A percentile compares a stretch with the other conserved stretches of the same genome.
These are phyloP conservation scores for Ochropacha duplaris DNA, from an alignment of 2,888 invertebrate genomes.

Conservation along the genomic window DNA sequence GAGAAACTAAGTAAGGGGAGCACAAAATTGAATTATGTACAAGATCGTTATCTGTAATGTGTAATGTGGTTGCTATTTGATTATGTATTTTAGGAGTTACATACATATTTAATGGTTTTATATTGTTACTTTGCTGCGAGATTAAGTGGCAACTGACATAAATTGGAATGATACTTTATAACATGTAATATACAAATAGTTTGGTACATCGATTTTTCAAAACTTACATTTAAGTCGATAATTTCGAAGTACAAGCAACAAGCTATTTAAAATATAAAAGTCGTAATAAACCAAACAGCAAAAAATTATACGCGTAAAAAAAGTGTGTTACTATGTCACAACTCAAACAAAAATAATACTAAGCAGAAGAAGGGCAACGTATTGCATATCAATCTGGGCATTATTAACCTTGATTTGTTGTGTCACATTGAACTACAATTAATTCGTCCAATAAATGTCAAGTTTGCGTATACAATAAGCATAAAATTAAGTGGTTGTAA, in stretches of 20 bases:
- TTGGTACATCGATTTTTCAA: too few species aligned
- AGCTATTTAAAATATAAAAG: too few species aligned
- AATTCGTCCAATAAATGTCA: conserved; percentile 43
- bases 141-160: background rate
- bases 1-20: conserved; percentile 22
- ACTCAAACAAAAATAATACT: background rate
- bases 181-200: too few species aligned
- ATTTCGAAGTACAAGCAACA: too few species aligned
- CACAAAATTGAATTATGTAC: conserved; percentile 12
- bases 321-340: background rate
- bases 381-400: conserved; percentile 43
- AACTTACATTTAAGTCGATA: too few species aligned
- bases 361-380: conserved; percentile 6
- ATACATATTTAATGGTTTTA: background rate
- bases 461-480: conserved; percentile 34
- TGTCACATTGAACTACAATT: conserved; percentile 46
- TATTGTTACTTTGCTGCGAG: background rate
- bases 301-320: background rate
- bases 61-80: conserved; percentile 7
- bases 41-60: conserved; percentile 17
- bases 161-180: too few species aligned
- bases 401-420: conserved; percentile 47
- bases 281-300: background rate
- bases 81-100: background rate
- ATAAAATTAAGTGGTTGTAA: conserved; percentile 14